Evolutionary conservation across 2,113 vertebrate genomes (phyloP), one percentile per base, ranked within the genome.

Genomic region (Phrynosoma blainvillii): DNA sequence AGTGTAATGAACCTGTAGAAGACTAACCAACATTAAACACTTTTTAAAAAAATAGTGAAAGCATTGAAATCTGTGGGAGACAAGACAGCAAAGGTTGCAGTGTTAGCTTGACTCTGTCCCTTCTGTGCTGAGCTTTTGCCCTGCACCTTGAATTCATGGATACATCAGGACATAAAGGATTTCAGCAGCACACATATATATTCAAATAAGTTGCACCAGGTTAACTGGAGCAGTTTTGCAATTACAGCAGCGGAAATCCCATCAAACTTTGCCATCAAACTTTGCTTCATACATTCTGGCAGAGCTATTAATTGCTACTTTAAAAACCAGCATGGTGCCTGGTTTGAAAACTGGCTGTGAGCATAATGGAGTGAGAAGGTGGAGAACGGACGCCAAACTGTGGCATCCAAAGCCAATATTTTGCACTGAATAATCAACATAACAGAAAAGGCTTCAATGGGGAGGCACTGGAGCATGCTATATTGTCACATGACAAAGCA

Each of bases 1-100:
- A 59, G 8, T 2, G 91, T 91, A 80, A 95, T 84, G 91, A 95
- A 94, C 91, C 87, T 83, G 92, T 92, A 90, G 75, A 88, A 92
- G 82, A 88, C 47, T 84, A 89, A 92, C 88, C 87, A 89, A 87
- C 91, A 91, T 83, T n/a, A 75, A 81, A 9, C 84, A 89, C 78
- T 80, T 90, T 80, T 90, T 75, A 21, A 75, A 75, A 85, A 68
- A 74, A 27, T 66, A 30, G 84, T 70, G 75, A 86, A 92, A 82
- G 56, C 86, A 90, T 92, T 88, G 88, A 14, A 88, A 88, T 73
- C 68, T 84, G 84, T 47, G 66, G 92, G 83, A 84, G 5, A 14
- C 82, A 36, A 83, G 21, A 25, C 5, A 2, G 62, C 42, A 89
- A 86, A 85, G 89, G 42, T 73, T 84, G 6, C 52, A 7, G 16